These are phyloP conservation scores for Antheraea mylitta DNA, from an alignment of 1,140 invertebrate species.

Conservation along the genomic window DNA sequence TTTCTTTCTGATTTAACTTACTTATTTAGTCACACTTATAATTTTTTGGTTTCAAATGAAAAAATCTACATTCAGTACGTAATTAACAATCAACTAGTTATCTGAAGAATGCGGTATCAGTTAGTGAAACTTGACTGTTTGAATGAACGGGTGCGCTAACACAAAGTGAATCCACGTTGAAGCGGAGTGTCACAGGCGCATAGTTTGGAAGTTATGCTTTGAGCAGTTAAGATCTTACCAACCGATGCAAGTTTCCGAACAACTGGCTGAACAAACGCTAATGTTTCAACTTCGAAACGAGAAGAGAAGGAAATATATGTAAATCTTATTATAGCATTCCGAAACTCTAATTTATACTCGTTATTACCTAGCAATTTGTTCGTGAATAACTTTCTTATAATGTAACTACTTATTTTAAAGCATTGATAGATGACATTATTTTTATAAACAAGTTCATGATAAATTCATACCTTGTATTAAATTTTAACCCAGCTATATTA, in stretches of 20 bases:
- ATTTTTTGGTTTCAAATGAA: too few relatives aligned
- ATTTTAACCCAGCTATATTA: too few relatives aligned
- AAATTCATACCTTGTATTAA: too few relatives aligned
- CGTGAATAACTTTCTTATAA: too few relatives aligned
- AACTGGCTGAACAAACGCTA: background rate
- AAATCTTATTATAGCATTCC: background rate
- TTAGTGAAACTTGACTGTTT: background rate
- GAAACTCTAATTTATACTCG: background rate
- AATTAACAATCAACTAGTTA: background rate
- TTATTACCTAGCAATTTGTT: background rate
- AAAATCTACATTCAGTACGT: background rate
- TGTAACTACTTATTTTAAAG: too few relatives aligned
- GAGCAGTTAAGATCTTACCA: constrained; percentile 1
- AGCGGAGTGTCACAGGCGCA: background rate
- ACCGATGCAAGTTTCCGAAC: background rate
- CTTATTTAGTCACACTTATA: too few relatives aligned
- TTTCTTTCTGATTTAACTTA: too few relatives aligned
- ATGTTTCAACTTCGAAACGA: background rate
- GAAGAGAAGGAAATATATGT: background rate
- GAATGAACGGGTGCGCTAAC: background rate
- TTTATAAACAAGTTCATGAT: too few relatives aligned
- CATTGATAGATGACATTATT: too few relatives aligned
- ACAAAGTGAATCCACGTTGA: background rate
- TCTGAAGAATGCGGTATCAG: background rate
- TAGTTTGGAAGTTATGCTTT: constrained; percentile 1